Base-by-base conservation (phyloP, 2,113 vertebrate genomes). In the Macroglossus sobrinus region DNA sequence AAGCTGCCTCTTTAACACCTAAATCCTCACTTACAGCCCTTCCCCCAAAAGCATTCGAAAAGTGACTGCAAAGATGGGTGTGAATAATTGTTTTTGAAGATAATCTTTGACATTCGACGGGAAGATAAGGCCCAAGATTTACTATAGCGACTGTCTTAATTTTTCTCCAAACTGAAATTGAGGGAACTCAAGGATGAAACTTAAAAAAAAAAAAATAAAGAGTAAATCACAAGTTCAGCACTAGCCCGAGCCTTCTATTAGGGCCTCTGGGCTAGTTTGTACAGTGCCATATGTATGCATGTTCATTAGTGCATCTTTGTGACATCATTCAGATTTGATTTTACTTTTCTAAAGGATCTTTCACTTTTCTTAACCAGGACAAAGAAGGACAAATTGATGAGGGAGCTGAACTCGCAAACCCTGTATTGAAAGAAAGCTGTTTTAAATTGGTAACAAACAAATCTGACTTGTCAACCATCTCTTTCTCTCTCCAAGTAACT, bases 111-210 rank as follows among this genome's bases (percentile, higher is more conserved):
- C 7, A 0, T 14, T n/a, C 53, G 24, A 16, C 4, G 38, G 13
- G 21, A 92, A 89, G 24, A 30, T 45, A 30, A 33, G 10, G 4
- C 24, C 61, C 33, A 4, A 21, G 71, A 47, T 68, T 50, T 43
- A 59, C 19, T 53, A 30, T 9, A 84, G 71, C n/a, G 22, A 68
- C 55, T 61, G n/a, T 22, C 38, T 80, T 75, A 80, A 38, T 78
- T 87, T 90, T 82, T 92, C 47, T 66, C 38, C 30, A 81, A 33
- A 66, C 72, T 59, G 53, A 90, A 89, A 22, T 18, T 69, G 55
- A 85, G 47, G 22, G 21, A 35, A 43, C 24, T 86, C 88, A 89
- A 89, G 55, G n/a, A 18, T 38, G 38, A 53, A 64, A 38, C 13
- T 28, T 40, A 2, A 57, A 33, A 84, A 2, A 57, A 33, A 84